These are phyloP conservation scores for Campylomormyrus numenius DNA, from an alignment of 2,113 vertebrate species.

Conservation along the genomic window DNA sequence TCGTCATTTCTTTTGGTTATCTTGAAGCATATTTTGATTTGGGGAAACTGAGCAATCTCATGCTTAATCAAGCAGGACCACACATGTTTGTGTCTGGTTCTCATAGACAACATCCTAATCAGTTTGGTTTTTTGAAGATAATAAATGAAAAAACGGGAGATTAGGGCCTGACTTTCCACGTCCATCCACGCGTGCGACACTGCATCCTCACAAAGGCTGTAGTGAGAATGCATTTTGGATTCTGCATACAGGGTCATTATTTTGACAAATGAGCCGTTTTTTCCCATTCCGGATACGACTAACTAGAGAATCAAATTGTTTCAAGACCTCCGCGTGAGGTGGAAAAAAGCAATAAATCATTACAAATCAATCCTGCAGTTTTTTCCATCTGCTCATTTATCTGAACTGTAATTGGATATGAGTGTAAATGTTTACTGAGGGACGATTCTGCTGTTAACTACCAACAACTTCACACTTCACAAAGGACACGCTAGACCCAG, in stretches of 20 bases:
- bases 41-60: not conserved
- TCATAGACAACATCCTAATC: not conserved
- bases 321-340: not conserved
- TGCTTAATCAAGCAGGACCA: not conserved
- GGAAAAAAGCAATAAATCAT: not conserved
- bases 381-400: not conserved
- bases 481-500: not conserved
- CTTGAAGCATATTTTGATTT: not conserved
- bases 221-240: not conserved
- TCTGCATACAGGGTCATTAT: not conserved
- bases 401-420: not conserved
- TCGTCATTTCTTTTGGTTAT: not conserved
- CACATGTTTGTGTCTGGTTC: not conserved
- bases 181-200: not conserved
- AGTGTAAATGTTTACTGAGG: not conserved
- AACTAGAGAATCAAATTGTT: not conserved
- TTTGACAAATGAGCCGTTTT: not conserved
- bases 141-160: too few species aligned
- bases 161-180: not conserved
- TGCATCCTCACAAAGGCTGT: not conserved
- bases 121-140: not conserved
- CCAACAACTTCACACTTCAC: not conserved
- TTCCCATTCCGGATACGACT: not conserved
- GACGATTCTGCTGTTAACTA: not conserved
- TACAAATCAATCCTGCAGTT: not conserved